Base-by-base conservation (phyloP, 2,797 vertebrate species). In the Leptoclinus maculatus region DNA sequence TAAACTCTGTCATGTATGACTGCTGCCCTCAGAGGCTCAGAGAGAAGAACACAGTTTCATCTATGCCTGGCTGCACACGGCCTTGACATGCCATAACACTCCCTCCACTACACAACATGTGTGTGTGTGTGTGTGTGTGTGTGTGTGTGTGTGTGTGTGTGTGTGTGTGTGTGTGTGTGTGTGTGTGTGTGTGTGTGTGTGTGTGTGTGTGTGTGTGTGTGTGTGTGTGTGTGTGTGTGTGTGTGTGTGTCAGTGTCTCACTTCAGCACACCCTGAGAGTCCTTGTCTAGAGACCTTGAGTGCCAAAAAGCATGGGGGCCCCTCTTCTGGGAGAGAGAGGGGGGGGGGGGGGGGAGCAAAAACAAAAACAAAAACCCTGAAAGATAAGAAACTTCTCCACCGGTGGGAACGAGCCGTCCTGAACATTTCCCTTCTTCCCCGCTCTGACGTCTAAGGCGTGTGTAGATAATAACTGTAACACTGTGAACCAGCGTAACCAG, bases 261-360 rank as follows among this genome's bases (percentile, higher is more conserved):
- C 82, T 87, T 79, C 90, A 89, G 82, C 83, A 80, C 92, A 91
- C 85, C 89, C 85, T 88, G 80, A 85, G 94, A 95, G 95, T 93
- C 97, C 96, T 97, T 97, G 96, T 93, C 93, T 87, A 56, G 82
- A 95, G 96, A 95, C 96, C 96, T 97, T 97, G 96, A 94, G 93
- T 87, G 88, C 92, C 92, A 85, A 89, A 90, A 91, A 92, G 87
- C 94, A 92, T 11, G 23, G 58, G 85, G 89, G 90, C 84, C 78
- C 84, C 91, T 90, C 83, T 88, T 85, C 83, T 94, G 92, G 91
- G 95, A 95, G 91, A 88, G 85, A n/a, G 60, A 80, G 91, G 69
- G 64, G 29, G 91, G 78, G 71, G 64, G 63, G 47, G 91, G 87
- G 85, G 23, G 23, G 23, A 7, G 51, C 12, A 54, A 27, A 54